Percentiles rank a stretch among this genome's conserved stretches.
phyloP scores from a whole-genome alignment of 1,140 invertebrate species.

The Tachypleus tridentatus region DNA sequence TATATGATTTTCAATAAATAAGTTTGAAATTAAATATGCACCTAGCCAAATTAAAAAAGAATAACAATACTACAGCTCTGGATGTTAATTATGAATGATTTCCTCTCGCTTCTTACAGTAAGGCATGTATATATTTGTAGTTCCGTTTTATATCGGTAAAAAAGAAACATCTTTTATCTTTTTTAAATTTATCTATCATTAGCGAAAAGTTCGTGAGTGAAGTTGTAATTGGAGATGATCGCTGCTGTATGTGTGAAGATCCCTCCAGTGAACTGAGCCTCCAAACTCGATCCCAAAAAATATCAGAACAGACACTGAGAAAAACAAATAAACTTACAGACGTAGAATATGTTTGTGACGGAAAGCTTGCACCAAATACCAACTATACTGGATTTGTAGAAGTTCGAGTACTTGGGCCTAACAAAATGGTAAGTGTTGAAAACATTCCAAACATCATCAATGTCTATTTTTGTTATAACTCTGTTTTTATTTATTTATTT shows the following conservation, averaged over 20 bases:
- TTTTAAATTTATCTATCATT: neutral
- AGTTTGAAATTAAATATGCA: no score
- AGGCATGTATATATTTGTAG: no score
- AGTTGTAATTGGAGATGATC: slow-evolving; percentile 22
- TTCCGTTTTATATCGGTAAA: no score
- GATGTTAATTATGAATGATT: no score
- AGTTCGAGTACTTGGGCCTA: slow-evolving; percentile 22
- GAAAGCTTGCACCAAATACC: slow-evolving; percentile 21
- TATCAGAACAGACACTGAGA: neutral
- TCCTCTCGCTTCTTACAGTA: no score
- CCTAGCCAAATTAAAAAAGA: no score
- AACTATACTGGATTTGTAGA: slow-evolving; percentile 27
- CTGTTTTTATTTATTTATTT: no score
- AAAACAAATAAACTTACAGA: slow-evolving; percentile 5
- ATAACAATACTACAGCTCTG: no score
- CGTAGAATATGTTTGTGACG: slow-evolving; percentile 28
- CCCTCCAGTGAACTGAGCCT: neutral
- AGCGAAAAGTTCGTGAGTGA: slow-evolving; percentile 21
- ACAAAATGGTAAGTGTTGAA: slow-evolving; percentile 18
- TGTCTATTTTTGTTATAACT: no score
- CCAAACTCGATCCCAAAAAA: neutral
- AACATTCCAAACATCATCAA: no score
- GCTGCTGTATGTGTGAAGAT: slow-evolving; percentile 15
- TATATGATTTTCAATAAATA: no score
- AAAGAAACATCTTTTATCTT: no score